Conservation (phyloP, 2,888 invertebrate species). For the Limnephilus rhombicus region DNA sequence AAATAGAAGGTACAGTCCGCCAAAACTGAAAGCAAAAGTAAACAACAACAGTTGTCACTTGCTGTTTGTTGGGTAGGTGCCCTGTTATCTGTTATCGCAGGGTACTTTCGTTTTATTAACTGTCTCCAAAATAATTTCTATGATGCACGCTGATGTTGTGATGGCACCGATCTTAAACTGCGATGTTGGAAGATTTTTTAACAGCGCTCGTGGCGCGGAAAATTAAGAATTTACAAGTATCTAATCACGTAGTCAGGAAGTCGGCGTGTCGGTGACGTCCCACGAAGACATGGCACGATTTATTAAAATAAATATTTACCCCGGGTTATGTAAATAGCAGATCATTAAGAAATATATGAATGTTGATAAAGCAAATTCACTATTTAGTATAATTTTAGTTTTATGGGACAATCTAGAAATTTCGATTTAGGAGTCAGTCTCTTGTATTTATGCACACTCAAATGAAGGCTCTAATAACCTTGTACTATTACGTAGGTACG, state of each 20-base stretch:
- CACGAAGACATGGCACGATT: not conserved
- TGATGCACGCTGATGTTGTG: not conserved
- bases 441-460: no score
- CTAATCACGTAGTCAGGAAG: not conserved
- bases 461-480: no score
- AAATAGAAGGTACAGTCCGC: slow-evolving; percentile 15
- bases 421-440: no score
- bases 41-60: not conserved
- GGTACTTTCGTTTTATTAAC: not conserved
- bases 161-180: not conserved
- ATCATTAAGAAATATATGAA: not conserved
- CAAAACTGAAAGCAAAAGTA: slow-evolving; percentile 33
- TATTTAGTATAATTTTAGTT: no score
- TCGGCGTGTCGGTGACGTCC: not conserved
- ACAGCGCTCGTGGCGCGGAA: not conserved
- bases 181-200: not conserved
- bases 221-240: not conserved
- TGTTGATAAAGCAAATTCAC: not conserved
- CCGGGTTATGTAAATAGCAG: not conserved
- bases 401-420: no score
- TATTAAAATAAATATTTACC: not conserved
- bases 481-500: no score
- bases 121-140: not conserved
- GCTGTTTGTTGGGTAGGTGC: not conserved
- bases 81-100: not conserved